Percentiles rank a stretch among this genome's conserved stretches.
phyloP scores from a whole-genome alignment of 2,888 invertebrate species.

The Fragum whitleyi region DNA sequence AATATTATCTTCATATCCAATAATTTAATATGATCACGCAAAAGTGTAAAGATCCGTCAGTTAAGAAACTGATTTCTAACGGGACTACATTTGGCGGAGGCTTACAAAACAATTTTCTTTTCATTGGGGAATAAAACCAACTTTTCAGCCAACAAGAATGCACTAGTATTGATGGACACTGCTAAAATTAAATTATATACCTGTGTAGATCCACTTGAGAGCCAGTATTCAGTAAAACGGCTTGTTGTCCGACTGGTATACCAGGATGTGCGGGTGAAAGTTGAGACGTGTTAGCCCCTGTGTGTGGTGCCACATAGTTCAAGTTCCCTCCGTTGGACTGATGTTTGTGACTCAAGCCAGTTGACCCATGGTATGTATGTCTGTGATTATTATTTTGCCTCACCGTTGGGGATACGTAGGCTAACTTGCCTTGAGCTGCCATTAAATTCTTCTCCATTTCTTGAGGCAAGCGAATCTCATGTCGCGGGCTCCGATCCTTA shows the following conservation, averaged over 20 bases:
- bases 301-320: constrained; percentile 67
- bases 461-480: constrained; percentile 72
- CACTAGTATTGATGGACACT: no score
- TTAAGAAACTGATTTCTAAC: no score
- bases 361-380: constrained; percentile 66
- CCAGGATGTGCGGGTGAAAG: constrained; percentile 78
- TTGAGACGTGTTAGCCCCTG: constrained; percentile 72
- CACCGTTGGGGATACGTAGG: constrained; percentile 81
- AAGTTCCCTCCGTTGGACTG: constrained; percentile 69
- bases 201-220: constrained; percentile 79
- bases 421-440: constrained; percentile 80
- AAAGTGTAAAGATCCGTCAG: no score
- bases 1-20: no score
- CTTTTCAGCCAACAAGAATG: no score
- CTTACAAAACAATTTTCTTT: no score
- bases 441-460: constrained; percentile 77
- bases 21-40: no score
- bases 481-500: constrained; percentile 70
- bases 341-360: constrained; percentile 64
- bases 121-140: no score
- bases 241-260: constrained; percentile 76
- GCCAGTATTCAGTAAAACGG: constrained; percentile 77
- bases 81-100: no score
- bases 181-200: no score
- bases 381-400: constrained; percentile 68